These are phyloP conservation scores for Sigmodon hispidus DNA, from an alignment of 2,113 vertebrate genomes.

Conservation along the genomic window DNA sequence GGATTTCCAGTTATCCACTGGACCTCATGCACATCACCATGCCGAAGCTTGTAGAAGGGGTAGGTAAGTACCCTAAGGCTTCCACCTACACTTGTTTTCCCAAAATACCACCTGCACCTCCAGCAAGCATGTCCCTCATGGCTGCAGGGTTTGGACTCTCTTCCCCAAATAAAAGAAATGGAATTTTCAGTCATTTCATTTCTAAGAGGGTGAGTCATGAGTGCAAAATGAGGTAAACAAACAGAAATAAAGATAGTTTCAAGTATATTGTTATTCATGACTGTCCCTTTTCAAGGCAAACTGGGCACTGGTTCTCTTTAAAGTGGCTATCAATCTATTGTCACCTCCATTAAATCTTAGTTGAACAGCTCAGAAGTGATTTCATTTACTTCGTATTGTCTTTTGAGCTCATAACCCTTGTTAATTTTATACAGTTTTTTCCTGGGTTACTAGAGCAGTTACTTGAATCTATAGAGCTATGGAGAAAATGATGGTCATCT, in stretches of 20 bases:
- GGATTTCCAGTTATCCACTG: slow-evolving; percentile 63
- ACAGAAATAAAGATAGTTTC: not conserved
- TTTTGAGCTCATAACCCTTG: not conserved
- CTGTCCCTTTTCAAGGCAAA: not conserved
- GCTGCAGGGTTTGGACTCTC: slow-evolving; percentile 68
- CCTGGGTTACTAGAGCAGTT: not conserved
- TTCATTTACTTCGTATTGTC: not conserved
- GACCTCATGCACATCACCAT: not conserved
- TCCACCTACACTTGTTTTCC: slow-evolving; percentile 53
- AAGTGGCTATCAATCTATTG: not conserved
- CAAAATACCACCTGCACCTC: slow-evolving; percentile 68
- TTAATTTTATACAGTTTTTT: not conserved
- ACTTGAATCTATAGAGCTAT: not conserved
- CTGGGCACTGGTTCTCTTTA: not conserved
- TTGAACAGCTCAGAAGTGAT: not conserved
- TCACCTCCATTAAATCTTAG: not conserved
- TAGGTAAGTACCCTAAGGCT: not conserved
- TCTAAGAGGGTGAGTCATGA: slow-evolving; percentile 61
- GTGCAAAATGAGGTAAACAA: slow-evolving; percentile 10
- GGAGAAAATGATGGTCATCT: accelerated
- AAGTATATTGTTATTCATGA: not conserved
- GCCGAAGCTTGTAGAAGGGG: slow-evolving; percentile 58
- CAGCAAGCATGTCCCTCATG: not conserved
- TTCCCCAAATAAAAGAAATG: slow-evolving; percentile 70
- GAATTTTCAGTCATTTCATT: slow-evolving; percentile 68